These are phyloP conservation scores for Dermolepida albohirtum DNA, from an alignment of 2,888 invertebrate species.

Conservation along the genomic window DNA sequence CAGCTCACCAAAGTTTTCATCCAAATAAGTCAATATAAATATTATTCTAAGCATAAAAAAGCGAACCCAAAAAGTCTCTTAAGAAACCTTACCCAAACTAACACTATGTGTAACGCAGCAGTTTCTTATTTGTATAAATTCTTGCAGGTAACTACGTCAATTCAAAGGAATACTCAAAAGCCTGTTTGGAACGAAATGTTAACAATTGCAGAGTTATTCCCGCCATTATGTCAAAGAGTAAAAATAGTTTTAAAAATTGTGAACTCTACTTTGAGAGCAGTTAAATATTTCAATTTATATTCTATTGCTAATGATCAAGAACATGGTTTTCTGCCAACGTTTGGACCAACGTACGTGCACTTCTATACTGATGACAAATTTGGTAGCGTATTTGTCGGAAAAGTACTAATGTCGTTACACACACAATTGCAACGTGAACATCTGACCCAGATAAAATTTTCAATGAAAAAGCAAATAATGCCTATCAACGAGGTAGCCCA, in stretches of 20 bases:
- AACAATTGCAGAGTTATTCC: conserved; percentile 84
- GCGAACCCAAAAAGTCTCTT: no score
- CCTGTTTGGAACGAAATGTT: conserved; percentile 84
- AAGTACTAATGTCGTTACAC: conserved; percentile 77
- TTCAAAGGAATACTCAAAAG: conserved; percentile 70
- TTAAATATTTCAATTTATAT: conserved; percentile 70
- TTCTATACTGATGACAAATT: conserved; percentile 74
- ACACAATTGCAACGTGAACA: conserved; percentile 74
- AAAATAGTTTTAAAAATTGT: conserved; percentile 72
- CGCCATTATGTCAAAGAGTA: conserved; percentile 80
- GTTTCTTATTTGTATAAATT: no score
- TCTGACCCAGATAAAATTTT: conserved; percentile 61
- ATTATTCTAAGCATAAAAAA: no score
- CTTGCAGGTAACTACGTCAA: conserved; percentile 71
- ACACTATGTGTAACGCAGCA: no score
- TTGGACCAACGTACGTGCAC: conserved; percentile 85
- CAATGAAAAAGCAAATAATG: conserved; percentile 54
- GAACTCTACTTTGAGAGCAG: conserved; percentile 60
- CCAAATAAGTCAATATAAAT: no score
- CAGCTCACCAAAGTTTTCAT: no score
- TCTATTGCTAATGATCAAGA: conserved; percentile 73
- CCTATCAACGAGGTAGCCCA: conserved; percentile 55
- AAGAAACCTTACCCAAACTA: no score
- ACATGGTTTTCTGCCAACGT: conserved; percentile 80
- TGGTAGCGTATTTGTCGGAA: conserved; percentile 76